These are phyloP conservation scores for Microctonus brassicae DNA, from an alignment of 2,888 invertebrate species.

Conservation along the genomic window DNA sequence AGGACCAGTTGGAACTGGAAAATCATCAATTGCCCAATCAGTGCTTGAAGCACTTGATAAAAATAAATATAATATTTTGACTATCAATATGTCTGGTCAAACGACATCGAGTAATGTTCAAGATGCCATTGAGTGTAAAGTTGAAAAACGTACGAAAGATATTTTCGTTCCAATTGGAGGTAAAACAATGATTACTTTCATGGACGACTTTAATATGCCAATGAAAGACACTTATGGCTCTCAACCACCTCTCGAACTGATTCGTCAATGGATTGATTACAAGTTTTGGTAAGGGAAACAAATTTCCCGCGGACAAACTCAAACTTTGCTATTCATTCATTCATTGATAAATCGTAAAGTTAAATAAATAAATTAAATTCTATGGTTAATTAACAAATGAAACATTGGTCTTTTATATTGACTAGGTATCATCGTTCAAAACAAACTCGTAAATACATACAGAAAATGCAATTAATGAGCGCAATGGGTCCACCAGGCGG, in stretches of 20 bases:
- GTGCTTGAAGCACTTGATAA: conserved; percentile 73
- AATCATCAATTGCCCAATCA: conserved; percentile 82
- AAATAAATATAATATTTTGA: conserved; percentile 75
- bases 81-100: conserved; percentile 91
- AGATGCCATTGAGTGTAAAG: conserved; percentile 67
- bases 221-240: conserved; percentile 90
- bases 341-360: background rate
- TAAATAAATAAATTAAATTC: background rate
- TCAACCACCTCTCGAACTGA: conserved; percentile 88
- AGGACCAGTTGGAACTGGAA: conserved; percentile 90
- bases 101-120: conserved; percentile 84
- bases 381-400: too few species aligned
- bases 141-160: conserved; percentile 90
- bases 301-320: background rate
- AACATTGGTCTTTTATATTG: too few species aligned
- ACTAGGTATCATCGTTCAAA: conserved; percentile 80
- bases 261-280: conserved; percentile 89
- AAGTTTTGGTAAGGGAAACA: conserved; percentile 79
- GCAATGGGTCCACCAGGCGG: conserved; percentile 92
- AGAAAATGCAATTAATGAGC: conserved; percentile 83
- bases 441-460: conserved; percentile 81
- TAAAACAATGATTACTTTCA: conserved; percentile 86
- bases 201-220: conserved; percentile 96
- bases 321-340: background rate
- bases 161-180: conserved; percentile 85